Evolutionary conservation across 1,140 invertebrate species (phyloP).

Genomic region (Patella vulgata): DNA sequence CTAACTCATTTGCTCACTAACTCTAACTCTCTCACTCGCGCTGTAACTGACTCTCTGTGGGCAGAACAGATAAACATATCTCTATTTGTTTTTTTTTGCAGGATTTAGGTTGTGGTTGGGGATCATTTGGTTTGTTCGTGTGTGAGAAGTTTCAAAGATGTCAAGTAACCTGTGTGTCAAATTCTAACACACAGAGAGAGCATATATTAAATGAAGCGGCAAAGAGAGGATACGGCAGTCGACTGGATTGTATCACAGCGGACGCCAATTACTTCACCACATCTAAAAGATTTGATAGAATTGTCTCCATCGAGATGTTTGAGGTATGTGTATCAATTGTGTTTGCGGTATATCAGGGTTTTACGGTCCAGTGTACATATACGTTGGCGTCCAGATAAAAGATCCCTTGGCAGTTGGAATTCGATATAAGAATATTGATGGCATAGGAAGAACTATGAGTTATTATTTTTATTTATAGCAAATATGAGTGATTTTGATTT

Average conservation of each 20-base stretch:
- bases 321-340: slow-evolving; percentile 37
- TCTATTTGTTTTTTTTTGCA: slow-evolving; percentile 31
- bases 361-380: no score
- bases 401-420: no score
- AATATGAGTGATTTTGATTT: no score
- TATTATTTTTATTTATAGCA: background rate
- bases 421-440: no score
- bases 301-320: slow-evolving; percentile 61
- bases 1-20: no score
- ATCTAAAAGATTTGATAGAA: slow-evolving; percentile 47
- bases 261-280: slow-evolving; percentile 54
- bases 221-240: slow-evolving; percentile 32
- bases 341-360: no score
- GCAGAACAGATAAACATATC: no score
- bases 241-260: slow-evolving; percentile 50
- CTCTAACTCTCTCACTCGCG: no score
- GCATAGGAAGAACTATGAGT: no score
- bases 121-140: slow-evolving; percentile 50
- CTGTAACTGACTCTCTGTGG: no score
- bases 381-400: no score
- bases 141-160: slow-evolving; percentile 53
- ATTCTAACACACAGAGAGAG: slow-evolving; percentile 52
- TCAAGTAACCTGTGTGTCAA: slow-evolving; percentile 57
- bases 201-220: slow-evolving; percentile 39
- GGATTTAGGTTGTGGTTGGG: slow-evolving; percentile 61